Base-by-base conservation (phyloP, 2,888 invertebrate species). In the Hyposoter didymator region DNA sequence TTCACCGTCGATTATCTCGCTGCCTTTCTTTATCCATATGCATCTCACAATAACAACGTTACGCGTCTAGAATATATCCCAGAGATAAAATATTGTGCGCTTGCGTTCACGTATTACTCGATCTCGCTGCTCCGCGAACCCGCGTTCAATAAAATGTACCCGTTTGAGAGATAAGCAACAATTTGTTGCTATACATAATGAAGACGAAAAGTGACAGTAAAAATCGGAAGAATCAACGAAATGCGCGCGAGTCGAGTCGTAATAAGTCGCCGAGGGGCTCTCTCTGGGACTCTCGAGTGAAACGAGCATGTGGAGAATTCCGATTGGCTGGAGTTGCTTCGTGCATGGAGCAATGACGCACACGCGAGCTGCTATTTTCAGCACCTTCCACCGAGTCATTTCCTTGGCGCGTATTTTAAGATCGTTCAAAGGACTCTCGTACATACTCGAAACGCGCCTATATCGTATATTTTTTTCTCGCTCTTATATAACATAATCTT, bases 241-340 rank as follows among this genome's bases (percentile, higher is more conserved):
- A 59, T 52, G 81, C 84, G 75, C 84, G 84, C 62, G 62, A 52
- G 66, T 80, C 62, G 62, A 52, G 66, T 80, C 80, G 64, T 66
- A 66, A 52, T 35, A 75, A 62, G 47, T 35, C 28, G 66, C 45
- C 28, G 66, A n/a, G 72, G 62, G 43, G 32, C 19, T 17, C 32
- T 22, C 35, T 70, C 43, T n/a, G 59, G 39, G 28, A 28, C 39
- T 72, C 55, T 75, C 75, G 70, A 72, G 78, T 78, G 87, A 85
- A 87, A 85, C 88, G 88, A 93, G 94, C 94, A 95, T 95, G 95
- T 95, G 95, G 95, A 95, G 90, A 91, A 85, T 90, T 86, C 88
- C 90, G 90, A 95, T 95, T 95, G 95, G 95, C 90, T 89, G 90
- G 87, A 87, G 84, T 72, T 79, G 79, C 28, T 80, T 72, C 73